These are phyloP conservation scores for Philhelius pedissequus DNA, from an alignment of 2,888 invertebrate species.

Conservation along the genomic window DNA sequence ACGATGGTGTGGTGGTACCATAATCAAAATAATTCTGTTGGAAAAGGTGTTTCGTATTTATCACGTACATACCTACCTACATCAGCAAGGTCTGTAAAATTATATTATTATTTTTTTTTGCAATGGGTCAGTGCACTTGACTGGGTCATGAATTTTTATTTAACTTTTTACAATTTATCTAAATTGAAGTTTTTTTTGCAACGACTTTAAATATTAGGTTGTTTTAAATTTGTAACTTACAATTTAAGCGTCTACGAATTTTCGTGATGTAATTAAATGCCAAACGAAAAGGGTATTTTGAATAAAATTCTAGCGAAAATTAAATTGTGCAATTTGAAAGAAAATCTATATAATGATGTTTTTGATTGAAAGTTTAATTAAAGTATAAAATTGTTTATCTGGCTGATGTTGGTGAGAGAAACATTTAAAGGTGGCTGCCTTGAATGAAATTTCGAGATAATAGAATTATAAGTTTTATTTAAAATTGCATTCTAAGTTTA, in stretches of 20 bases:
- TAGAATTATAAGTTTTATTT: no score
- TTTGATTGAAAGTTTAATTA: neutral
- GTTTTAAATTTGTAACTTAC: conserved; percentile 3
- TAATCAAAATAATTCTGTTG: neutral
- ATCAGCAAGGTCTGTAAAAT: neutral
- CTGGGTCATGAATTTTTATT: conserved; percentile 41
- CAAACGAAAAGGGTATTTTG: neutral
- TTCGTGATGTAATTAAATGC: conserved; percentile 20
- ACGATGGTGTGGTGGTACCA: neutral
- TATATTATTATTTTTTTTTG: conserved; percentile 11
- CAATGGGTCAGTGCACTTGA: conserved; percentile 60
- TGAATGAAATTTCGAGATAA: neutral
- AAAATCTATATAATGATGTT: neutral
- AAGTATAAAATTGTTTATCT: neutral
- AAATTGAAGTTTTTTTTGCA: conserved; percentile 14
- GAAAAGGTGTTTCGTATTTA: conserved; percentile 42
- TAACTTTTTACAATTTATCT: conserved; percentile 12
- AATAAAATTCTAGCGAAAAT: neutral
- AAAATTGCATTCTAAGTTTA: no score
- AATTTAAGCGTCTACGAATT: conserved; percentile 53
- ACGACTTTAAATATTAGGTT: conserved; percentile 2
- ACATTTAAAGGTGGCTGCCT: neutral
- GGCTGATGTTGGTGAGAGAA: neutral
- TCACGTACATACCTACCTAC: neutral
- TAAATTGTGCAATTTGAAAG: neutral